Percentiles rank a stretch among this genome's conserved stretches.
phyloP scores from a whole-genome alignment of 2,797 vertebrate species.

The Sarcophilus harrisii region DNA sequence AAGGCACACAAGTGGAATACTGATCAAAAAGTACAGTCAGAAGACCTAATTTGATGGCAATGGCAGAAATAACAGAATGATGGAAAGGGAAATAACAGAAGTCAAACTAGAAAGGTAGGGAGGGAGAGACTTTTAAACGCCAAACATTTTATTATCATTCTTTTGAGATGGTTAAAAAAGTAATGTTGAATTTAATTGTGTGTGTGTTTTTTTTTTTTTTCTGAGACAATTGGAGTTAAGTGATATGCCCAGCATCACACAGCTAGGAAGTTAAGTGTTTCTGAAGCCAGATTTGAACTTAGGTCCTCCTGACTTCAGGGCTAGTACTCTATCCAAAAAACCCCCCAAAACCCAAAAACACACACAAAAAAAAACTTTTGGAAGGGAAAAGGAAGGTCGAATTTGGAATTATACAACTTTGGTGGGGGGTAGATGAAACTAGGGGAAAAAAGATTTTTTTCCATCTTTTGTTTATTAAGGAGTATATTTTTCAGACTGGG shows the following conservation, averaged over 20 bases:
- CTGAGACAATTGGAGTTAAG: too few species aligned
- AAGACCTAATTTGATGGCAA: not conserved
- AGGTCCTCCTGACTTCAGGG: too few species aligned
- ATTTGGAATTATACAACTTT: not conserved
- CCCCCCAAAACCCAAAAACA: too few species aligned
- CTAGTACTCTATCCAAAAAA: not conserved
- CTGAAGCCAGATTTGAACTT: not conserved
- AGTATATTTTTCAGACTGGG: not conserved
- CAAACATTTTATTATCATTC: not conserved
- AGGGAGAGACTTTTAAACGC: slow-evolving; percentile 11
- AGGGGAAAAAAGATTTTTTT: not conserved
- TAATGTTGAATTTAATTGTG: not conserved
- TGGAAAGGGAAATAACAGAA: not conserved
- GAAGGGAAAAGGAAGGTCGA: not conserved
- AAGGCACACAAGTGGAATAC: not conserved
- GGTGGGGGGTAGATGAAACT: not conserved
- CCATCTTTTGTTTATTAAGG: not conserved
- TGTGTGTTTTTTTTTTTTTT: too few species aligned
- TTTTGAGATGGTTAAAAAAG: slow-evolving; percentile 6
- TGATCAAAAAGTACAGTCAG: not conserved
- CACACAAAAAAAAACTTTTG: not conserved
- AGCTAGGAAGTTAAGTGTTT: not conserved
- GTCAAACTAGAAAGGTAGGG: not conserved
- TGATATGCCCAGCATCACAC: too few species aligned
- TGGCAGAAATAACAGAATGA: too few species aligned